Percentiles rank a stretch among this genome's conserved stretches.
These are phyloP conservation scores for Parotia lawesii DNA, from an alignment of 2,113 vertebrate species.

Conservation along the genomic window DNA sequence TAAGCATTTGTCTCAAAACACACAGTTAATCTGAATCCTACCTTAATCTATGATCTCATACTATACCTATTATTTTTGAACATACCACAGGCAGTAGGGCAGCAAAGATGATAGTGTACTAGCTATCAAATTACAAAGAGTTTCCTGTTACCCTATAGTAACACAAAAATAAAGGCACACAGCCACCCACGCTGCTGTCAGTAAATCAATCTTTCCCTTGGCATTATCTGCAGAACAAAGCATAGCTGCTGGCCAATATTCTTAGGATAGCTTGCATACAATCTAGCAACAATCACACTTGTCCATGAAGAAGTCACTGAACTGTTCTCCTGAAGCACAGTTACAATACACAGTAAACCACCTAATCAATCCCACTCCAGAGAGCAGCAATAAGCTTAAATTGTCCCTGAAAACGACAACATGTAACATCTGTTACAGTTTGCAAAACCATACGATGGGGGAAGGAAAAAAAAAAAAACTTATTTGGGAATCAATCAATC, in stretches of 20 bases:
- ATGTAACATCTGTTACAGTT: not conserved
- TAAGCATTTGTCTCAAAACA: not conserved
- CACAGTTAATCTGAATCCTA: not conserved
- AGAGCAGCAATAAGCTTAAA: not conserved
- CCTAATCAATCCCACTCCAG: not conserved
- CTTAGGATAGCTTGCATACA: not conserved
- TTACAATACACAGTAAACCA: not conserved
- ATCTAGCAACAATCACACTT: not conserved
- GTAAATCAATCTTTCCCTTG: not conserved
- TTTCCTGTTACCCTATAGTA: not conserved
- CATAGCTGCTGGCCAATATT: not conserved
- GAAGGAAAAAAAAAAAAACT: not conserved
- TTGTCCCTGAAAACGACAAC: not conserved
- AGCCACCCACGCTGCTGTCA: not conserved
- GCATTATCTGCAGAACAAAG: not conserved
- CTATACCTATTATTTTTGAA: not conserved
- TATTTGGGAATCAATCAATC: not conserved
- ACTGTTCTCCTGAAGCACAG: not conserved
- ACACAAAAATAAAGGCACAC: not conserved
- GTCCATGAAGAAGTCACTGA: not conserved
- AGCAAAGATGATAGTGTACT: not conserved
- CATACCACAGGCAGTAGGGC: not conserved
- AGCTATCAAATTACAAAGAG: not conserved
- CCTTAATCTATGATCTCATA: not conserved
- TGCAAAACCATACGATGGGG: not conserved